Percentiles rank a stretch among this genome's conserved stretches.
These are phyloP conservation scores for Drosophila virilis DNA, from an alignment of 1,140 invertebrate species.

Conservation along the genomic window DNA sequence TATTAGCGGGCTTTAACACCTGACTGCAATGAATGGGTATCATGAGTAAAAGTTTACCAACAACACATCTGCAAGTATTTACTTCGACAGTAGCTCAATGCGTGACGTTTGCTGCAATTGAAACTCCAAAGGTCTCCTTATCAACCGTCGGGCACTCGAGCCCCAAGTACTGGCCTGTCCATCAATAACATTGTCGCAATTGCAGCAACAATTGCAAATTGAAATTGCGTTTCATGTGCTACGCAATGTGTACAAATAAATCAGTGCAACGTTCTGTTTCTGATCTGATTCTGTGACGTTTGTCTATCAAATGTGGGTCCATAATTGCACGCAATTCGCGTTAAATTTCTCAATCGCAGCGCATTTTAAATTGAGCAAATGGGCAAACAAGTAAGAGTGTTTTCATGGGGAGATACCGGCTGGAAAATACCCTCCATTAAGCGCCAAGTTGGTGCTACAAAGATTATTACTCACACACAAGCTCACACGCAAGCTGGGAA, in stretches of 20 bases:
- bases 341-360: constrained; percentile 36
- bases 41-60: background rate
- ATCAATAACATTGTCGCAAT: constrained; percentile 48
- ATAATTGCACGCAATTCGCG: constrained; percentile 40
- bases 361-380: constrained; percentile 39
- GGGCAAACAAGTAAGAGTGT: background rate
- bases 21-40: constrained; percentile 11
- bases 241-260: constrained; percentile 71
- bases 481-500: too few relatives aligned
- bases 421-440: too few relatives aligned
- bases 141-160: background rate
- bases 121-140: constrained; percentile 22
- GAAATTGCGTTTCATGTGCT: constrained; percentile 47
- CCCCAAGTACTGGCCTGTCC: background rate
- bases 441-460: too few relatives aligned
- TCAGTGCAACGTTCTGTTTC: constrained; percentile 51
- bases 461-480: too few relatives aligned
- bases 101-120: constrained; percentile 11
- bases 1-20: background rate
- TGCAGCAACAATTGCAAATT: constrained; percentile 44
- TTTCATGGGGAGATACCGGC: too few relatives aligned
- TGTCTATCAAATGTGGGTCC: constrained; percentile 56
- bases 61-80: background rate
- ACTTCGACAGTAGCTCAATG: background rate
- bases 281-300: constrained; percentile 32